Base-by-base conservation (phyloP, 2,888 invertebrate species). In the Sinelater perroti region DNA sequence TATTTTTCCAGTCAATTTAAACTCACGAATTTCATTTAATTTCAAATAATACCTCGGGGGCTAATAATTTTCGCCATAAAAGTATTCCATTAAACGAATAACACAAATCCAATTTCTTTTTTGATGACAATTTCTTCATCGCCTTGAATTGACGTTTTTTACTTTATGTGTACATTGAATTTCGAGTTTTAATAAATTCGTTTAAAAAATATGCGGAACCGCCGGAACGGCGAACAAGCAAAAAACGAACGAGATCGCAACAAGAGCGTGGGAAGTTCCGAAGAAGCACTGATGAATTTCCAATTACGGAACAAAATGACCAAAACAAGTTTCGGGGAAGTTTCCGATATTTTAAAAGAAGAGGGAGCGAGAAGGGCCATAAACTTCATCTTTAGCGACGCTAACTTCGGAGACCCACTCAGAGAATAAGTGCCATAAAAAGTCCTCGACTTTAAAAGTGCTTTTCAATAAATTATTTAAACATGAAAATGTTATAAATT, bases 391-490 rank as follows among this genome's bases (percentile, higher is more conserved):
- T 71, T 70, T 72, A 70, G 70, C 63, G 68, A 67, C 69, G 66
- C 62, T 69, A 70, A 72, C 65, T 72, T 72, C 65, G 67, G 55
- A 64, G 65, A 63, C 70, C 67, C 68, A 67, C 69, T 70, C 65
- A 56, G 62, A 67, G 67, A 70, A 67, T 71, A 73, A 73, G 72
- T 73, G 69, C 71, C 70, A 69, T 74, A 73, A 75, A 75, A 71
- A 68, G 73, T 70, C 67, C 70, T 71, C 67, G 70, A 75, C 68
- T 74, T 73, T 71, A 69, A 72, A 72, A 74, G 74, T 74, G 73
- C 73, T 74, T 74, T 73, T 68, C 75, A 67, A 75, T 75, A 73
- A 76, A 74, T 76, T 75, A 75, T 75, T 75, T 70, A 72, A 72
- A 73, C 72, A 70, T 65, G 68, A 70, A 72, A 73, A 72, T 71